Conservation (phyloP, 1,140 invertebrate species). For the Drepana arcuata region DNA sequence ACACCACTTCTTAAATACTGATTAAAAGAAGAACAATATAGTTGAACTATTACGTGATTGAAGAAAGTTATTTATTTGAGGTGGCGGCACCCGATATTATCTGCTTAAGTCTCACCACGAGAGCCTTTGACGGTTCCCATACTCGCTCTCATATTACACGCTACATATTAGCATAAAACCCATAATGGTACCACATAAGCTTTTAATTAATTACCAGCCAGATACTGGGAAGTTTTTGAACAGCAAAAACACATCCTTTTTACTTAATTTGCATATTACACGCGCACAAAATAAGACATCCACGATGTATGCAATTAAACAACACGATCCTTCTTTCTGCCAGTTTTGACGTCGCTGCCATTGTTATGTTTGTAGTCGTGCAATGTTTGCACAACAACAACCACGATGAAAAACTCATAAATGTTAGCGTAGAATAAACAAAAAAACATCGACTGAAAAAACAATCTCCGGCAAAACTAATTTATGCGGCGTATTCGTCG, state of each 20-base stretch:
- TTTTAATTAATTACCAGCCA: slow-evolving; percentile 63
- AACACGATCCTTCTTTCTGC: too few relatives aligned
- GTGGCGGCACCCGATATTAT: too few relatives aligned
- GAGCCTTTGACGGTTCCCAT: slow-evolving; percentile 50
- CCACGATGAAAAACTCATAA: slow-evolving; percentile 58
- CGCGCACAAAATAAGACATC: slow-evolving; percentile 8
- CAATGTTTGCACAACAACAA: slow-evolving; percentile 21
- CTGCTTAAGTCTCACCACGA: too few relatives aligned
- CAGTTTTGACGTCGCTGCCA: too few relatives aligned
- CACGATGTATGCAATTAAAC: slow-evolving; percentile 16
- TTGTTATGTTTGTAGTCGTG: not conserved
- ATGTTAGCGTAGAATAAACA: slow-evolving; percentile 59
- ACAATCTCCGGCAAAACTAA: slow-evolving; percentile 66
- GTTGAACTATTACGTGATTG: too few relatives aligned
- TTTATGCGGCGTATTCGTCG: slow-evolving; percentile 56
- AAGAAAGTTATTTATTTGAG: too few relatives aligned
- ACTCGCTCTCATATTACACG: too few relatives aligned
- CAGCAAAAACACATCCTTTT: slow-evolving; percentile 24
- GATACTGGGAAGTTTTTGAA: slow-evolving; percentile 23
- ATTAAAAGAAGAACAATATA: too few relatives aligned
- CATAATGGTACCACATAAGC: slow-evolving; percentile 51
- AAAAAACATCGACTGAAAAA: slow-evolving; percentile 55
- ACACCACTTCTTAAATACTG: too few relatives aligned
- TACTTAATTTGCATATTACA: slow-evolving; percentile 30
- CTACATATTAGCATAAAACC: slow-evolving; percentile 64